Conservation (phyloP, 2,113 vertebrate species). For the Seriola aureovittata region DNA sequence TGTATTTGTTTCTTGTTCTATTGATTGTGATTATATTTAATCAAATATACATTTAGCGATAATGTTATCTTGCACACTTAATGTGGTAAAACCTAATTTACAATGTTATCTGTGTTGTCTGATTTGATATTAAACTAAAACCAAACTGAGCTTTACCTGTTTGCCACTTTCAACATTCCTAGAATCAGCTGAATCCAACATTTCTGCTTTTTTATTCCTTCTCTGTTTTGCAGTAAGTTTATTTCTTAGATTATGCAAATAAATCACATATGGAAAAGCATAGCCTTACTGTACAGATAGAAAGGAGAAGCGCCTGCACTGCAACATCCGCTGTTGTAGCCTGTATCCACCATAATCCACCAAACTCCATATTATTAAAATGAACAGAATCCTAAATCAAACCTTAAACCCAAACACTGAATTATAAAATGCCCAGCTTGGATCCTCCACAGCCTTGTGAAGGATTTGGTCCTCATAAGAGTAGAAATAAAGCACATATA, state of each 20-base stretch:
- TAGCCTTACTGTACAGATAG: not conserved
- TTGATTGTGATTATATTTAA: not conserved
- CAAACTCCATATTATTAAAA: not conserved
- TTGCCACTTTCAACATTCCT: too few relatives aligned
- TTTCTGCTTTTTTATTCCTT: too few relatives aligned
- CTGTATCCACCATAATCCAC: slow-evolving; percentile 1
- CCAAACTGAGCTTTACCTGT: too few relatives aligned
- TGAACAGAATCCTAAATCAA: not conserved
- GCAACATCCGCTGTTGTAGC: too few relatives aligned
- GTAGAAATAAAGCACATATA: not conserved
- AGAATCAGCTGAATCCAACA: too few relatives aligned
- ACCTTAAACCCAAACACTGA: not conserved
- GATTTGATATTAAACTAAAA: not conserved
- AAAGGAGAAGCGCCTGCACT: not conserved
- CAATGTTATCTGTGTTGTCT: not conserved
- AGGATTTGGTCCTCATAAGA: not conserved
- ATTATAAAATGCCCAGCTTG: not conserved
- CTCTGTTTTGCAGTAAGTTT: too few relatives aligned
- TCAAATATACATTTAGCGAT: too few relatives aligned
- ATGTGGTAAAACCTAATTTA: not conserved
- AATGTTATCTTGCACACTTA: too few relatives aligned
- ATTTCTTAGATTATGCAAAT: too few relatives aligned
- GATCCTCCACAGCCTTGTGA: not conserved
- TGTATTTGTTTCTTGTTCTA: not conserved
- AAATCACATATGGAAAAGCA: too few relatives aligned